These are phyloP conservation scores for Serripes groenlandicus DNA, from an alignment of 2,888 invertebrate genomes.

Conservation along the genomic window DNA sequence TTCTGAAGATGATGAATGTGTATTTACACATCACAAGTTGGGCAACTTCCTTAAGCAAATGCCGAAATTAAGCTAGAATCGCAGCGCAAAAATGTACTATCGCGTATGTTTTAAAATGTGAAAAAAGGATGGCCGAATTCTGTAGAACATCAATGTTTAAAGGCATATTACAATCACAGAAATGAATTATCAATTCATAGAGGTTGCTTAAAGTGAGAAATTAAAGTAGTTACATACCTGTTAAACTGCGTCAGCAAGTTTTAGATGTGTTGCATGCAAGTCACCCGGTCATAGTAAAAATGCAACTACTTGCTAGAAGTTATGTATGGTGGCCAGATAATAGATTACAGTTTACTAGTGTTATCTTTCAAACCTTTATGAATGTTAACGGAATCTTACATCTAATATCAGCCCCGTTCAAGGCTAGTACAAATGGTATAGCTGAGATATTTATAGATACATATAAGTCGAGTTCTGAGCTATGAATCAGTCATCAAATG, in stretches of 20 bases:
- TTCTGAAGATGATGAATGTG: conserved; percentile 16
- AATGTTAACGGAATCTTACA: no score
- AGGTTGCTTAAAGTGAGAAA: conserved; percentile 53
- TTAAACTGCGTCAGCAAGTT: conserved; percentile 27
- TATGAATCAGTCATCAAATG: no score
- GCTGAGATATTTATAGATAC: no score
- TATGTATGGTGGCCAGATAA: conserved; percentile 80
- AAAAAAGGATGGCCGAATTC: conserved; percentile 25
- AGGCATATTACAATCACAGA: conserved; percentile 26
- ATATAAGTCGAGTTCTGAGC: no score
- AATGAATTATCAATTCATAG: conserved; percentile 41
- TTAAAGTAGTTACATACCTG: conserved; percentile 64
- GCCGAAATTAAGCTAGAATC: conserved; percentile 44
- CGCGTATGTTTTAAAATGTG: conserved; percentile 28
- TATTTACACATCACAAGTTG: conserved; percentile 39
- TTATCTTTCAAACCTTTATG: no score
- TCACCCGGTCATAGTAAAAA: conserved; percentile 76
- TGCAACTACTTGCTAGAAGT: conserved; percentile 75
- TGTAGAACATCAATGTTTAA: conserved; percentile 20
- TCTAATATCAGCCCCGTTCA: no score
- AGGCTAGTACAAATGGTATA: no score
- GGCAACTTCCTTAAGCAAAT: conserved; percentile 50
- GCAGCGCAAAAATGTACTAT: conserved; percentile 37
- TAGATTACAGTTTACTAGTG: no score
- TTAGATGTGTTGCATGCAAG: conserved; percentile 68